phyloP scores from a whole-genome alignment of 2,888 invertebrate genomes.

The Nomada ferruginata region DNA sequence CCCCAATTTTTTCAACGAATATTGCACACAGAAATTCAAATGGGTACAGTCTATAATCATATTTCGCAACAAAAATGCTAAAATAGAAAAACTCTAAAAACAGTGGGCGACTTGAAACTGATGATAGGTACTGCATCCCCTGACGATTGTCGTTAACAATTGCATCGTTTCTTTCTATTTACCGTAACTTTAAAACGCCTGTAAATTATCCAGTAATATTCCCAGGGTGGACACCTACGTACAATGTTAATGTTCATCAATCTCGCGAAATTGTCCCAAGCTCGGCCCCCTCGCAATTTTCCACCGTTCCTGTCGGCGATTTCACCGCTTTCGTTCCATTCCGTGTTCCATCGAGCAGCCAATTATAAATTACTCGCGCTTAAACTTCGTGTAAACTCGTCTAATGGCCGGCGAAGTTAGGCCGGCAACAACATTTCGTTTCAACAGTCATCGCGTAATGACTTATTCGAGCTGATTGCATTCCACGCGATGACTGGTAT shows the following conservation, averaged over 20 bases:
- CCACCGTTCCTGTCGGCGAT: no score
- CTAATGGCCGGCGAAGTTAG: neutral
- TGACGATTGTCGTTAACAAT: conserved; percentile 57
- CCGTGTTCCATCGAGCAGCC: no score
- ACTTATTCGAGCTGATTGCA: conserved; percentile 37
- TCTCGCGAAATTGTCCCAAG: conserved; percentile 35
- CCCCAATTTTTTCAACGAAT: no score
- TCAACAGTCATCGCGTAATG: conserved; percentile 16
- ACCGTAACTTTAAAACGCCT: conserved; percentile 29
- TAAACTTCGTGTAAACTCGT: neutral
- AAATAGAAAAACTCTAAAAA: no score
- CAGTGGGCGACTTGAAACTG: neutral
- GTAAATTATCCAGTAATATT: conserved; percentile 50
- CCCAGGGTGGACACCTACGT: conserved; percentile 45
- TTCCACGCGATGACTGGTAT: conserved; percentile 28
- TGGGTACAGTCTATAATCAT: no score
- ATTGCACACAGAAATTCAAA: no score
- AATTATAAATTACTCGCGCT: conserved; percentile 6
- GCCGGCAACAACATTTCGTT: conserved; percentile 9
- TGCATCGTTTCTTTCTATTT: conserved; percentile 32
- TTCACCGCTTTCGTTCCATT: neutral
- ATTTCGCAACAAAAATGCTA: no score
- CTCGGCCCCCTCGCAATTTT: neutral
- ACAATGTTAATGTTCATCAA: conserved; percentile 58
- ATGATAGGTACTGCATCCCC: neutral